These are phyloP conservation scores for Stenchaetothrips biformis DNA, from an alignment of 2,888 invertebrate species.

Conservation along the genomic window DNA sequence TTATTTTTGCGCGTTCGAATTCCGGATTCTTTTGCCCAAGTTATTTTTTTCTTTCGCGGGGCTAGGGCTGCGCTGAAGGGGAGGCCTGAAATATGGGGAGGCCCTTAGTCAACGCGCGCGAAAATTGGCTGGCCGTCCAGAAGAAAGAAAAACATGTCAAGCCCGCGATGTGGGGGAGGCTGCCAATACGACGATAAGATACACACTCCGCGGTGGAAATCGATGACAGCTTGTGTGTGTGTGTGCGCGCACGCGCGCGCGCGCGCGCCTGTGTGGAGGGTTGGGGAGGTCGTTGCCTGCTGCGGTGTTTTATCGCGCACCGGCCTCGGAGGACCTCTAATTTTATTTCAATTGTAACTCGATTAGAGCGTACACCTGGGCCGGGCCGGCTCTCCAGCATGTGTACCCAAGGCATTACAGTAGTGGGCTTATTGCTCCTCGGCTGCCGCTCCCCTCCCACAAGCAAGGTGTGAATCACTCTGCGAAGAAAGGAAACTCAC, in stretches of 20 bases:
- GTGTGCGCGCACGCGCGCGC: not conserved
- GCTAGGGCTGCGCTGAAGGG: no score
- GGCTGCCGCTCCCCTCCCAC: not conserved
- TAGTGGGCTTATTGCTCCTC: slow-evolving; percentile 3
- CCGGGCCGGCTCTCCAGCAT: not conserved
- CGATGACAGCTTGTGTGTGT: not conserved
- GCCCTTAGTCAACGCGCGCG: no score
- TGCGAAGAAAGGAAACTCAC: not conserved
- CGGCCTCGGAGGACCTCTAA: not conserved
- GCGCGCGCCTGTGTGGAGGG: not conserved
- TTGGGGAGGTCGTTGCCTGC: not conserved
- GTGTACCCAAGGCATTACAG: slow-evolving; percentile 18
- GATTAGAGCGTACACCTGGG: not conserved
- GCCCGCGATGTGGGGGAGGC: not conserved
- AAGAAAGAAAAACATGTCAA: no score
- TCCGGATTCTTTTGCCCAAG: no score
- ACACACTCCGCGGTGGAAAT: not conserved
- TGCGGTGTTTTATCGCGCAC: not conserved
- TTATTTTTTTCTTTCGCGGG: no score
- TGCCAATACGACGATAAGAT: not conserved
- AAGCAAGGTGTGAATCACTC: not conserved
- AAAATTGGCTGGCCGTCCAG: no score
- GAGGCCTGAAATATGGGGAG: no score
- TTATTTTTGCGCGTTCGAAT: no score
- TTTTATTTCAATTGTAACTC: slow-evolving; percentile 24